Evolutionary conservation across 2,797 vertebrate species (phyloP), one percentile per base, ranked within the genome.

Genomic region (Danio jaintianensis): DNA sequence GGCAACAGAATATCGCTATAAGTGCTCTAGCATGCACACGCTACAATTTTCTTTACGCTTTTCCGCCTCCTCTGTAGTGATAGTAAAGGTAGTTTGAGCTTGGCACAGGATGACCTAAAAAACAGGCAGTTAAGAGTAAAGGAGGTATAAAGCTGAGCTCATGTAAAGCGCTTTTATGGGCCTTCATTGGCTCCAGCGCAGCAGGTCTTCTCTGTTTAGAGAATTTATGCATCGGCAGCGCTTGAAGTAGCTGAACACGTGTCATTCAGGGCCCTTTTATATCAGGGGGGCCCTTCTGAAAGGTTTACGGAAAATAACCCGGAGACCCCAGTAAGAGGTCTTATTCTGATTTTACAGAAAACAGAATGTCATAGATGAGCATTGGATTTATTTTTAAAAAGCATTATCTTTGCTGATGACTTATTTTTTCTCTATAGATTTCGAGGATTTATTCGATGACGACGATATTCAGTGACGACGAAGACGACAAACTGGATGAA

Each of bases 401-500:
- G n/a, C 42, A 43, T 43, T 43, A 11, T 12, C 15, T 52, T 52
- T 52, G 11, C 45, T 47, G 9, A 10, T 5, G 53, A 10, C 1
- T 47, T 36, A 45, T 18, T 40, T 55, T 64, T 63, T 29, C 16
- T 47, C 5, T 29, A 15, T 90, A 95, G 94, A 95, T 75, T 94
- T 94, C 76, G 93, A 95, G 87, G 93, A 94, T 83, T 90, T 94
- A 11, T 94, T 93, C 6, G 93, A 94, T 47, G 94, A 94, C 1
- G 93, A 95, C 4, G 93, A 94, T 87, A 91, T 94, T 68, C 93
- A 93, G 90, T 94, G 90, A 93, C 42, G 64, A 82, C 42, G 64
- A 82, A 84, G 58, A 80, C 10, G 16, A 62, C 74, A 0, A 6
- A 45, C 2, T 42, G 0, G 18, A 56, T 70, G 43, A 67, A 43